phyloP scores from a whole-genome alignment of 2,797 vertebrate genomes.

The Hafferia zeledoni region DNA sequence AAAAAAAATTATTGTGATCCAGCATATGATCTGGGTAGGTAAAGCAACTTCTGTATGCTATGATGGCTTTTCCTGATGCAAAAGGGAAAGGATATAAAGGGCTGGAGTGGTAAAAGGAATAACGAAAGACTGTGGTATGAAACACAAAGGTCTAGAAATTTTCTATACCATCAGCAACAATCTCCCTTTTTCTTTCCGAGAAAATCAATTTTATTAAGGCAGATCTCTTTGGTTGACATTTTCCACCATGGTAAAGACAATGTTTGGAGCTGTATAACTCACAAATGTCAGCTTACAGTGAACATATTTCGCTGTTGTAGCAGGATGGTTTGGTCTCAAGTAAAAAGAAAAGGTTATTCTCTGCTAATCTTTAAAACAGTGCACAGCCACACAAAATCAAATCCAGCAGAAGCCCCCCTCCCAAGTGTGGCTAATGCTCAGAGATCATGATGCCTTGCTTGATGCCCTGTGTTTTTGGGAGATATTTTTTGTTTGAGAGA shows the following conservation, averaged over 20 bases:
- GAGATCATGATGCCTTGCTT: background rate
- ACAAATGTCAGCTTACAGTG: background rate
- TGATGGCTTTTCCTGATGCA: slow-evolving; percentile 57
- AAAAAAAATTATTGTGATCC: slow-evolving; percentile 22
- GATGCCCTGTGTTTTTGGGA: slow-evolving; percentile 5
- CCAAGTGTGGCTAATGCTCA: background rate
- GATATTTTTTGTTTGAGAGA: background rate
- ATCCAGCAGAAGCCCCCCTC: background rate
- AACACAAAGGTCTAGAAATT: slow-evolving; percentile 55
- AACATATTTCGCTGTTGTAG: background rate
- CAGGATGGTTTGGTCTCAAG: background rate
- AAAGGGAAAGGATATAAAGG: slow-evolving; percentile 50
- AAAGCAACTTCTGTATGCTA: slow-evolving; percentile 43
- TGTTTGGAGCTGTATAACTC: background rate
- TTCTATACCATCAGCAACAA: slow-evolving; percentile 31
- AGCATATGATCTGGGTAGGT: background rate
- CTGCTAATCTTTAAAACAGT: slow-evolving; percentile 10
- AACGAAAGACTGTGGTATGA: slow-evolving; percentile 37
- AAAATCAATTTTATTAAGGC: slow-evolving; percentile 54
- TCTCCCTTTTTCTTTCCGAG: slow-evolving; percentile 44
- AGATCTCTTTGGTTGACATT: slow-evolving; percentile 37
- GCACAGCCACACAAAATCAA: background rate
- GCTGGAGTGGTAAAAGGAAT: slow-evolving; percentile 47
- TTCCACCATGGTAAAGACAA: slow-evolving; percentile 3
- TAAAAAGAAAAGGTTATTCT: slow-evolving; percentile 20